Evolutionary conservation across 2,797 vertebrate genomes (phyloP).

Genomic region (Brachymystax lenok): DNA sequence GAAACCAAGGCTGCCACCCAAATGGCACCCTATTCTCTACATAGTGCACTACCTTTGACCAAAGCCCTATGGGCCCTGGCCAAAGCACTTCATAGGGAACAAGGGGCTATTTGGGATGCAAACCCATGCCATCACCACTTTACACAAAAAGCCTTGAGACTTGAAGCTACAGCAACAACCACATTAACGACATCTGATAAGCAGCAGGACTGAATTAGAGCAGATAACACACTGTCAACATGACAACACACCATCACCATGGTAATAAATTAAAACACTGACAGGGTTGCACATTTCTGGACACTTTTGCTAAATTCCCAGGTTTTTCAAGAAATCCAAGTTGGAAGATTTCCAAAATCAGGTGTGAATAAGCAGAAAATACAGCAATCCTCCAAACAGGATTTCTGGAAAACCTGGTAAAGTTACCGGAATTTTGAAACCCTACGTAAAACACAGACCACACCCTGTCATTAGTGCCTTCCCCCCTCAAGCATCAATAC

Average conservation of each 20-base stretch:
- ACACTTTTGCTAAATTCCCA: neutral
- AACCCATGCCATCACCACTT: neutral
- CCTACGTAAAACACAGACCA: too few species aligned
- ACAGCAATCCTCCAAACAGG: neutral
- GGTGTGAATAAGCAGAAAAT: neutral
- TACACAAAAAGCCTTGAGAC: neutral
- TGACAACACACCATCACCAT: neutral
- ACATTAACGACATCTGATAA: constrained; percentile 1
- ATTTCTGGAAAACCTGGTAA: neutral
- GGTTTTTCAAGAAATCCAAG: neutral
- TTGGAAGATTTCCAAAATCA: neutral
- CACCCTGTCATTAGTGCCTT: too few species aligned
- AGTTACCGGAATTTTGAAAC: constrained; percentile 1
- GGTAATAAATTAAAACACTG: neutral
- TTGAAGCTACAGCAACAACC: neutral
- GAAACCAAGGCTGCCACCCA: too few species aligned
- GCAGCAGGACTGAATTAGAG: neutral
- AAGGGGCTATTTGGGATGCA: too few species aligned
- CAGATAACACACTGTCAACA: too few species aligned
- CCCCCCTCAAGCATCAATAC: too few species aligned
- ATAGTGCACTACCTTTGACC: too few species aligned
- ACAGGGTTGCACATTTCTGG: neutral
- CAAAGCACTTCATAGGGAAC: too few species aligned
- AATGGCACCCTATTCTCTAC: too few species aligned
- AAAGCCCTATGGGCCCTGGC: too few species aligned